Base-by-base conservation (phyloP, 1,140 invertebrate species). In the Pogonus chalceus region DNA sequence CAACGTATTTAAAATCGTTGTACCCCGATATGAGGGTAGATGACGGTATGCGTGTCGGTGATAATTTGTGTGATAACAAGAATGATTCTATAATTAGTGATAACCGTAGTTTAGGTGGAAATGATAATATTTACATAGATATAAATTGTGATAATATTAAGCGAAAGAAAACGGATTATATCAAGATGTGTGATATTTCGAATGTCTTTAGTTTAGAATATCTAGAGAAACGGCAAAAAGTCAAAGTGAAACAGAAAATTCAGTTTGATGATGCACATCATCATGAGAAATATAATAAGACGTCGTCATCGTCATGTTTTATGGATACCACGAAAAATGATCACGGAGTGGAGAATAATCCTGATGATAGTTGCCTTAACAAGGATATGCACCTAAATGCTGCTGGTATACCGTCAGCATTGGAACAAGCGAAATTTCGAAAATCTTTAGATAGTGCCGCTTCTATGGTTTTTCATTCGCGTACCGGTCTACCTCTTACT, bases 381-480 rank as follows among this genome's bases (percentile, higher is more conserved):
- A 43, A 43, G 18, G 37, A 43, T 4, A 4, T 4, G 9, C 49
- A 24, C 24, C 12, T 4, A 14, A 10, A 12, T 43, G 37, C 18
- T 9, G 37, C 18, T 9, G 62, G 63, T 16, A 75, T 88, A 37
- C 85, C 87, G 9, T 81, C 82, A 2, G 77, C 78, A 0, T 76
- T 77, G 4, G 85, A 88, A 51, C 83, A 85, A 66, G 82, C 83
- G 43, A 75, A 80, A 52, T 90, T 90, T 62, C 71, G 84, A n/a
- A 80, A 82, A 62, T 80, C 83, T 20, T 72, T 92, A 54, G 84
- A 87, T 55, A 87, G 83, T 39, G 87, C 88, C 2, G 82, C 88
- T 1, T 87, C 82, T 0, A 86, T 91, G 83, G 83, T 92, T 23
- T 93, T 93, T 69, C 86, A 91, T 65, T 80, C 81, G 46, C 79